Evolutionary conservation across 1,140 invertebrate species (phyloP), one percentile per base, ranked within the genome.

Genomic region (Danaus plexippus): DNA sequence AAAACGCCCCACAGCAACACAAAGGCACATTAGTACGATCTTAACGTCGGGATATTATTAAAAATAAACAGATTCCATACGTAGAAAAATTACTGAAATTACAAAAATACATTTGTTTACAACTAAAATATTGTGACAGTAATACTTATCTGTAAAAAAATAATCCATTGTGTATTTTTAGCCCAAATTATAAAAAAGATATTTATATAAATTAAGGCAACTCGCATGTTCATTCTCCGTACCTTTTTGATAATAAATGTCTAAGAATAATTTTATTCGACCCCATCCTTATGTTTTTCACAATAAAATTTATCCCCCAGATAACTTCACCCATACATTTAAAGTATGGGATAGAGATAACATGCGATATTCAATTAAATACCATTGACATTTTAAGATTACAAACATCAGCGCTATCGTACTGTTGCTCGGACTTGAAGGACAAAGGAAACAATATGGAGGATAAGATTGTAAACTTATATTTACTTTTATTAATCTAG

Each of bases 321-420:
- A 72, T 76, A 78, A 74, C 71, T 75, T 79, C 69, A 85, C 76
- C 74, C 78, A 82, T 82, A 82, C 78, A 69, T 73, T 71, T 72
- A 74, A 78, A 77, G 69, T 77, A 80, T 75, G 63, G 66, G 64
- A 67, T 51, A 69, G 54, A 81, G 80, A 84, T 86, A 84, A 80
- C 63, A 73, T 52, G 69, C 73, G 79, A 84, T 84, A 84, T 86
- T 81, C 78, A 84, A 86, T 82, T 82, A 79, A 86, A 86, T 86
- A 77, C 73, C 80, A 77, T 83, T 83, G 80, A 84, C 78, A 83
- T 86, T 83, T 75, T 62, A 67, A 86, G 82, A 86, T 86, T 86
- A 85, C 73, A 71, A 84, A 81, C 76, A 81, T 82, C 73, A 67
- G 57, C 70, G 69, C 74, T 80, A 80, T 64, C 56, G 63, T 71